A percentile compares a stretch with the other conserved stretches of the same genome.
phyloP scores from a whole-genome alignment of 2,113 vertebrate genomes.

The Suncus etruscus region DNA sequence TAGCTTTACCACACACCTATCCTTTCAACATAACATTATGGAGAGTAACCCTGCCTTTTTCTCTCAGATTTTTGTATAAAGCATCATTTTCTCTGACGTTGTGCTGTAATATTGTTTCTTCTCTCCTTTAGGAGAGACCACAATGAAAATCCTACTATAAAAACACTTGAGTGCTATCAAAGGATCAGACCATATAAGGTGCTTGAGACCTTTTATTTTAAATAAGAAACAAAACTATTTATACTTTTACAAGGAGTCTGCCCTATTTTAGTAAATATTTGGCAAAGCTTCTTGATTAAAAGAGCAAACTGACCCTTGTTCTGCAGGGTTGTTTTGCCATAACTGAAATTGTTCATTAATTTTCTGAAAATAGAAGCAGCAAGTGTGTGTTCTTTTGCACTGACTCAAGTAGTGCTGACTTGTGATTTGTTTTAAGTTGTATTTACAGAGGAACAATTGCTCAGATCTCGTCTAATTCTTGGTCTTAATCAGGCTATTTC shows the following conservation, averaged over 20 bases:
- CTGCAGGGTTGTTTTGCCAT: conserved; percentile 83
- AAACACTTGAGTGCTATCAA: conserved; percentile 84
- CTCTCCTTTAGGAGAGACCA: conserved; percentile 82
- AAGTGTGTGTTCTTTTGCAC: conserved; percentile 66
- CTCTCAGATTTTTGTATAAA: conserved; percentile 76
- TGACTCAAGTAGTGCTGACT: conserved; percentile 68
- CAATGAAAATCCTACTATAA: conserved; percentile 86
- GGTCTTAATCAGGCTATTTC: conserved; percentile 3
- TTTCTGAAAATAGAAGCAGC: conserved; percentile 83
- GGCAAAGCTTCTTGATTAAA: conserved; percentile 88
- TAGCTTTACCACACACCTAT: not conserved
- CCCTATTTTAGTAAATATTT: conserved; percentile 91
- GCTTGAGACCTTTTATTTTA: conserved; percentile 88
- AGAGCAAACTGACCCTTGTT: conserved; percentile 88
- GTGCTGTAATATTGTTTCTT: conserved; percentile 64
- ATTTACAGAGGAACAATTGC: conserved; percentile 62
- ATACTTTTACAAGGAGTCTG: conserved; percentile 90
- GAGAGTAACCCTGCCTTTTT: conserved; percentile 74
- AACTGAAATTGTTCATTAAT: conserved; percentile 84
- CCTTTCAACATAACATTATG: conserved; percentile 37
- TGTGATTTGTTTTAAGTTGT: conserved; percentile 64
- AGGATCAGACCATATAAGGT: conserved; percentile 90
- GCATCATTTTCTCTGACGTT: conserved; percentile 76
- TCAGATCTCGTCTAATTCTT: conserved; percentile 52
- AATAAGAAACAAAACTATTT: conserved; percentile 91